A percentile compares a stretch with the other conserved stretches of the same genome.
Conservation (phyloP, 2,797 vertebrate genomes). For the Avahi laniger region DNA sequence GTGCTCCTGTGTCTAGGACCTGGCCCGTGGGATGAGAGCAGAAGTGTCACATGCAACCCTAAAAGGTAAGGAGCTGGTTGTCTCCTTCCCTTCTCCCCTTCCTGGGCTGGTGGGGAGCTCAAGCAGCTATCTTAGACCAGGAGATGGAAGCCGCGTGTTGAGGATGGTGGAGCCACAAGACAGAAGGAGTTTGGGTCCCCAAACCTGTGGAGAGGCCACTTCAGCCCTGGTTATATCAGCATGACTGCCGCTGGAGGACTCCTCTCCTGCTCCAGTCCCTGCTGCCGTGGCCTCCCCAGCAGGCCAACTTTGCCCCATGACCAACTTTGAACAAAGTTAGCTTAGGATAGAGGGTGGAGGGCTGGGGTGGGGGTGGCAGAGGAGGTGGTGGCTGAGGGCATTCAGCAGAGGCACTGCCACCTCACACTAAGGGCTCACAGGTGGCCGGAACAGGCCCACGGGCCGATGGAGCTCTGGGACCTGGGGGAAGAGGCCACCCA, state of each 20-base stretch:
- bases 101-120: neutral
- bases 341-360: neutral
- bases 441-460: neutral
- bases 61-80: neutral
- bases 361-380: neutral
- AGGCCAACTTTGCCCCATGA: neutral
- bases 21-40: neutral
- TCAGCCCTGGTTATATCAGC: neutral
- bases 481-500: neutral
- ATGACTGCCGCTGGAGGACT: rapidly evolving
- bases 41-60: neutral
- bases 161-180: neutral
- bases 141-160: neutral
- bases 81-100: neutral
- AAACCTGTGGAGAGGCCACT: neutral
- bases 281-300: neutral
- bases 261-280: neutral
- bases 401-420: neutral
- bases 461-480: neutral
- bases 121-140: neutral
- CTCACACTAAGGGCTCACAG: neutral
- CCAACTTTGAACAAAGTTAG: too few relatives aligned
- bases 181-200: neutral
- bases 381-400: neutral
- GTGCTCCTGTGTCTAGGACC: neutral